Conservation (phyloP, 1,140 invertebrate genomes). For the Batillaria attramentaria region DNA sequence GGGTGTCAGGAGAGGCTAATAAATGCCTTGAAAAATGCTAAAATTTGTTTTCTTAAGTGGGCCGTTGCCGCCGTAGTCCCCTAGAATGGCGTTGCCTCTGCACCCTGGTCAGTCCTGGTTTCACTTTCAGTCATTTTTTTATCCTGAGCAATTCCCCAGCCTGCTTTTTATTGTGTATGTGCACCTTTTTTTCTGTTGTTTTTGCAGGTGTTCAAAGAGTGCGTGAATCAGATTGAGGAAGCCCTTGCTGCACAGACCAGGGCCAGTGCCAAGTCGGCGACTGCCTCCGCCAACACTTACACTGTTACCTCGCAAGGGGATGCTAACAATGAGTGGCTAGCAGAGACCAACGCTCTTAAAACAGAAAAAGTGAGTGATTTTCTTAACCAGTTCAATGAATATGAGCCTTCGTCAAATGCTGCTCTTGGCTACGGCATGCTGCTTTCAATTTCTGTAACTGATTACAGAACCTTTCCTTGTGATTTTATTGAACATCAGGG, state of each 20-base stretch:
- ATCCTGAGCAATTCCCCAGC: background rate
- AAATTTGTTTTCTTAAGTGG: no score
- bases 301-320: constrained; percentile 33
- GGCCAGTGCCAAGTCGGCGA: constrained; percentile 24
- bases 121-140: no score
- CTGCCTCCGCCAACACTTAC: constrained; percentile 36
- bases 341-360: constrained; percentile 54
- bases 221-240: constrained; percentile 51
- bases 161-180: background rate
- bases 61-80: no score
- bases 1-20: no score
- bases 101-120: no score
- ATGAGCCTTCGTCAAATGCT: no score
- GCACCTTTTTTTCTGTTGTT: constrained; percentile 14
- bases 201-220: constrained; percentile 53
- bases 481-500: no score
- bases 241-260: constrained; percentile 33
- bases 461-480: no score
- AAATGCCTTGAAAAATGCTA: no score
- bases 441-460: no score
- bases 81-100: no score
- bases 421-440: no score
- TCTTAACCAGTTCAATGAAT: constrained; percentile 41
- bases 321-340: constrained; percentile 54
- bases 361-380: constrained; percentile 52